phyloP scores from a whole-genome alignment of 92 coral and sea anemone genomes.

The Palythoa grandis region DNA sequence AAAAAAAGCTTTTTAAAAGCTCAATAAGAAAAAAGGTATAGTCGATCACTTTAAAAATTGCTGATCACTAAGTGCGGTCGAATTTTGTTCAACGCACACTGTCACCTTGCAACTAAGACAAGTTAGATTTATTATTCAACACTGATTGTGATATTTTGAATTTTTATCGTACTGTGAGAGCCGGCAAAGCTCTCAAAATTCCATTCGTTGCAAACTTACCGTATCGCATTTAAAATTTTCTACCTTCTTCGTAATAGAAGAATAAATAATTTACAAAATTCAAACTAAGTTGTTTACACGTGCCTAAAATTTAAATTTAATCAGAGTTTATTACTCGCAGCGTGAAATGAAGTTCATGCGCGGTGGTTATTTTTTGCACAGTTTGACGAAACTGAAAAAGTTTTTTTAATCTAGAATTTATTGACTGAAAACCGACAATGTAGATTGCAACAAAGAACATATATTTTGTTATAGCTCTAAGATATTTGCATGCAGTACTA shows the following conservation, averaged over 20 bases:
- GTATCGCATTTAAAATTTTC: not conserved
- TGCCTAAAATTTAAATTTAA: conserved; percentile 26
- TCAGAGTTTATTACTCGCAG: conserved; percentile 33
- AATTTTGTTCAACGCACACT: not conserved
- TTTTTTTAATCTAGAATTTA: not conserved
- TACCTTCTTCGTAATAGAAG: not conserved
- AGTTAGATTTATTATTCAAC: not conserved
- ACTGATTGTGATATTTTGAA: not conserved
- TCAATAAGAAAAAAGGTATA: too few species aligned
- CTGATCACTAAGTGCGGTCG: conserved; percentile 17
- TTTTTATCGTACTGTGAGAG: not conserved
- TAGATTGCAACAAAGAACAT: not conserved
- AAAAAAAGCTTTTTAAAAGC: not conserved
- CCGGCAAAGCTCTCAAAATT: not conserved
- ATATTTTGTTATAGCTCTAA: not conserved
- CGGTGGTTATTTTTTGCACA: conserved; percentile 19
- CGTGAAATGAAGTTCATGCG: conserved; percentile 29
- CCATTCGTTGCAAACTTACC: not conserved
- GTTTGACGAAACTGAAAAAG: conserved; percentile 22
- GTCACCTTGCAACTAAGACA: not conserved
- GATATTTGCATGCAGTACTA: not conserved
- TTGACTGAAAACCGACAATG: not conserved
- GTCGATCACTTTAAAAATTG: not conserved
- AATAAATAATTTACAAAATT: conserved; percentile 6
- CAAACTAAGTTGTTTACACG: conserved; percentile 17